Conservation (phyloP, 1,140 invertebrate genomes). For the Sarcophaga bullata region DNA sequence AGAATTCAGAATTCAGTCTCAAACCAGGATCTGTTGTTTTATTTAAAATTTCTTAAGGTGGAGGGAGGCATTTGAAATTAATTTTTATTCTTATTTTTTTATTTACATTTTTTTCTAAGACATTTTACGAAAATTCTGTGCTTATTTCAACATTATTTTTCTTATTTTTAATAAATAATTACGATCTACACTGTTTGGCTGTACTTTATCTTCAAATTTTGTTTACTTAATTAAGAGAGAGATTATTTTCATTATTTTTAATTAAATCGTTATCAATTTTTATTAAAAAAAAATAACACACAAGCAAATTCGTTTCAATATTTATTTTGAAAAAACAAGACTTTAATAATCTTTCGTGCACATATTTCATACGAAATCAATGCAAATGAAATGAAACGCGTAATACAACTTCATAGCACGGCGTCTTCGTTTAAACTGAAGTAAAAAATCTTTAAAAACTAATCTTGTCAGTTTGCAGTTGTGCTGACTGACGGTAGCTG, state of each 20-base stretch:
- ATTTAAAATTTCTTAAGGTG: too few relatives aligned
- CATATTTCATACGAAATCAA: background rate
- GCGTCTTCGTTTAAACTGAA: constrained; percentile 18
- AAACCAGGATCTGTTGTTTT: too few relatives aligned
- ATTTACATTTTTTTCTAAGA: background rate
- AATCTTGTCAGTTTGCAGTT: background rate
- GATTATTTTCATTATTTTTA: constrained; percentile 11
- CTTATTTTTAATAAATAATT: too few relatives aligned
- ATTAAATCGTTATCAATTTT: background rate
- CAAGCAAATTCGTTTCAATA: background rate
- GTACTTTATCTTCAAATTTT: too few relatives aligned
- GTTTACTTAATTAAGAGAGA: too few relatives aligned
- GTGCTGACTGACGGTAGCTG: too few relatives aligned
- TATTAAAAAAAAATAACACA: background rate
- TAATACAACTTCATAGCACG: constrained; percentile 25
- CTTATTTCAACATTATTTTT: too few relatives aligned
- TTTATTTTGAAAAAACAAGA: background rate
- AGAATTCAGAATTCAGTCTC: too few relatives aligned
- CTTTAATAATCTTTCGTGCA: background rate
- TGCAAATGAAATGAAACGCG: background rate
- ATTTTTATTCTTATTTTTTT: constrained; percentile 24
- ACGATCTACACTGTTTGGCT: too few relatives aligned
- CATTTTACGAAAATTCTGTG: constrained; percentile 28
- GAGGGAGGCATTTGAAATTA: background rate
- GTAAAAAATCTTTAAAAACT: background rate